phyloP scores from a whole-genome alignment of 2,113 vertebrate species.

The Centropus bengalensis region DNA sequence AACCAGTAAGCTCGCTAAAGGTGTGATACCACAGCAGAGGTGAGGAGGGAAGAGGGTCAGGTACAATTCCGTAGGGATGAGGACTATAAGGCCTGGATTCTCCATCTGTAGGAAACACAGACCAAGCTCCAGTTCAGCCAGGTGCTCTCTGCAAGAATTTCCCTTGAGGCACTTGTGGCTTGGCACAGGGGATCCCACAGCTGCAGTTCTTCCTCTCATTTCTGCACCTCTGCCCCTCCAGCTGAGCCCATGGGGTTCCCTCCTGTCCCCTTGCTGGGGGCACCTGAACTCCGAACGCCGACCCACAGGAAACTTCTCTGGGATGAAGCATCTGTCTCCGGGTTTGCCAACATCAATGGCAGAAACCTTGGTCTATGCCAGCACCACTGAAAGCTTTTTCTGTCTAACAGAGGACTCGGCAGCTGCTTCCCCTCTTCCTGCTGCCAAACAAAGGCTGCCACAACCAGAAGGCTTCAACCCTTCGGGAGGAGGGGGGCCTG shows the following conservation, averaged over 20 bases:
- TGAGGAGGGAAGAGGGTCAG: neutral
- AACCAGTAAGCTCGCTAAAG: neutral
- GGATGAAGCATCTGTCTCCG: neutral
- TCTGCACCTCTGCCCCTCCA: neutral
- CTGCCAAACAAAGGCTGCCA: constrained; percentile 33
- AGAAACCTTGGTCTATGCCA: neutral
- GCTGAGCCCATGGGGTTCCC: neutral
- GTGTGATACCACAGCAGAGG: neutral
- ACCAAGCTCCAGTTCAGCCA: neutral
- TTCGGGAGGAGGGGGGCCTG: neutral
- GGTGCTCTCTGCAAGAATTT: neutral
- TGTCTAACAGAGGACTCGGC: neutral
- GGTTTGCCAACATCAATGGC: neutral
- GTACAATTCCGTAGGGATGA: neutral
- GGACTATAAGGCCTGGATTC: neutral
- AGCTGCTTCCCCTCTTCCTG: constrained; percentile 32
- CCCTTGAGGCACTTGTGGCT: neutral
- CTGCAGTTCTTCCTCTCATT: constrained; percentile 28
- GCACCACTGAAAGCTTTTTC: neutral
- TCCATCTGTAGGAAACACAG: neutral
- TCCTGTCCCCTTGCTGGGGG: neutral
- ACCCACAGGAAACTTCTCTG: neutral
- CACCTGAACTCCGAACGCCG: neutral
- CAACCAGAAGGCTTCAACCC: neutral
- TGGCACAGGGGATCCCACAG: neutral